Conservation (phyloP, 2,888 invertebrate species). For the Idaea biselata region DNA sequence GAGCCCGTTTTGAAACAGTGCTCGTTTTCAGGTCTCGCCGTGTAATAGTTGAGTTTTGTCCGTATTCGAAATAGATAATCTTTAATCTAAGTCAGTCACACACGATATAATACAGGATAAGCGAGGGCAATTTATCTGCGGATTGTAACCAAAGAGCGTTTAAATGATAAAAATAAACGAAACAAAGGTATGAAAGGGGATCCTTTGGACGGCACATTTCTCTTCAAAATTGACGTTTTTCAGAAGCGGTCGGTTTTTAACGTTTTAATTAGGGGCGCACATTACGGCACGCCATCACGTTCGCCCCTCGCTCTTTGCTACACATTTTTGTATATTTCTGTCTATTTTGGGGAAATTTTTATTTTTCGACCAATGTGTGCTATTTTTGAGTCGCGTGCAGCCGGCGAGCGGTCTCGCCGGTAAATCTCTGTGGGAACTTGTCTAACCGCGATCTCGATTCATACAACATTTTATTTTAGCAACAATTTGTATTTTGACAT, state of each 20-base stretch:
- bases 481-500: conserved; percentile 27
- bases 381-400: conserved; percentile 78
- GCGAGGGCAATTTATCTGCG: conserved; percentile 43
- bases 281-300: conserved; percentile 78
- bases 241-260: conserved; percentile 79
- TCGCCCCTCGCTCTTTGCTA: conserved; percentile 76
- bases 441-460: conserved; percentile 48
- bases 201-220: conserved; percentile 76
- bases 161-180: conserved; percentile 66
- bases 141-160: conserved; percentile 53
- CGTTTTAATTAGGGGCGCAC: conserved; percentile 81
- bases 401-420: conserved; percentile 67
- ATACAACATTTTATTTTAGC: conserved; percentile 34
- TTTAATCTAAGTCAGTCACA: not conserved
- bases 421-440: conserved; percentile 79
- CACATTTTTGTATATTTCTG: conserved; percentile 80
- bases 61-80: conserved; percentile 1
- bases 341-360: conserved; percentile 79
- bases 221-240: conserved; percentile 80
- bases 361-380: conserved; percentile 79
- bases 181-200: conserved; percentile 70
- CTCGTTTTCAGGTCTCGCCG: not conserved
- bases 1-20: conserved; percentile 23
- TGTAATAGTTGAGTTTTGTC: not conserved
- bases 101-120: conserved; percentile 10